A percentile compares a stretch with the other conserved stretches of the same genome.
Conservation (phyloP, 2,797 vertebrate genomes). For the Falco cherrug region DNA sequence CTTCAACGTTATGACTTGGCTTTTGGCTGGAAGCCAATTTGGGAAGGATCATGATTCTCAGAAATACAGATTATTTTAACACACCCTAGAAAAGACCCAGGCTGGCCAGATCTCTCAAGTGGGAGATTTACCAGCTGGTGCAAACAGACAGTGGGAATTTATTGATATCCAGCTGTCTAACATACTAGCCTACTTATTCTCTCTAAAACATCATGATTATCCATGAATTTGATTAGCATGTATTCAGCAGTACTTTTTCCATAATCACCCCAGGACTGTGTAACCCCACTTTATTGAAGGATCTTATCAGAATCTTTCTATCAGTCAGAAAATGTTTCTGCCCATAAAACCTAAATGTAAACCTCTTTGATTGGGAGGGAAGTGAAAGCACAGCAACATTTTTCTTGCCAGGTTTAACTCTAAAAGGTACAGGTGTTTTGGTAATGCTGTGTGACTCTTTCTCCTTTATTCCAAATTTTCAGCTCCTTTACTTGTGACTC, state of each 20-base stretch:
- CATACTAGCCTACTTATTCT: not conserved
- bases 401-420: not conserved
- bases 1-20: not conserved
- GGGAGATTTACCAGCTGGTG: slow-evolving; percentile 32
- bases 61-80: not conserved
- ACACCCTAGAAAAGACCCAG: not conserved
- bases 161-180: not conserved
- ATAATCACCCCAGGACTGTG: not conserved
- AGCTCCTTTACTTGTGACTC: not conserved
- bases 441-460: not conserved
- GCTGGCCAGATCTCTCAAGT: not conserved
- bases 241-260: not conserved
- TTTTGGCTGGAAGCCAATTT: not conserved
- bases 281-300: not conserved
- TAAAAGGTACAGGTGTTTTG: not conserved
- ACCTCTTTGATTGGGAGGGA: not conserved
- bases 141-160: not conserved
- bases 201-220: not conserved
- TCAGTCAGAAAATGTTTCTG: not conserved
- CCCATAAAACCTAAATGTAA: not conserved
- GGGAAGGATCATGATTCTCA: not conserved
- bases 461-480: not conserved
- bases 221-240: not conserved
- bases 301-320: not conserved
- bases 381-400: not conserved